Conservation (phyloP, 2,888 invertebrate genomes). For the Macrophya alboannulata region DNA sequence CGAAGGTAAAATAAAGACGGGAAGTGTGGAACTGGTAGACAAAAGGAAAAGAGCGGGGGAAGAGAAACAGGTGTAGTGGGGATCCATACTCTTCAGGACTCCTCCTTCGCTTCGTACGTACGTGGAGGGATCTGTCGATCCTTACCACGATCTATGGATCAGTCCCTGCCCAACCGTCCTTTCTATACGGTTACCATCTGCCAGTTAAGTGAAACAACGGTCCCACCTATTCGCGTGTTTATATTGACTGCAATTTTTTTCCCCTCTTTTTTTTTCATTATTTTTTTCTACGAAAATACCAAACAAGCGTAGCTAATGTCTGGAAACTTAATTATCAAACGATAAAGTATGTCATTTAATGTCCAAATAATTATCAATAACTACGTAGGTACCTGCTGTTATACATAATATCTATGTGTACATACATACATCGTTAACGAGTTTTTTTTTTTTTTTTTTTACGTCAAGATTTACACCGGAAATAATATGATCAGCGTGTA, state of each 20-base stretch:
- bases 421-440: background rate
- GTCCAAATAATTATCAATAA: background rate
- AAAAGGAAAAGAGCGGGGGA: conserved; percentile 64
- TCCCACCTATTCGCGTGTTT: conserved; percentile 27
- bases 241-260: conserved; percentile 35
- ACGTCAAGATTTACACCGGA: background rate
- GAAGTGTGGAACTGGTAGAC: conserved; percentile 57
- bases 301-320: background rate
- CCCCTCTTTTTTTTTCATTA: conserved; percentile 28
- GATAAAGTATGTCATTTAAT: background rate
- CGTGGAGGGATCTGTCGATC: conserved; percentile 63
- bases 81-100: conserved; percentile 65
- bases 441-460: background rate
- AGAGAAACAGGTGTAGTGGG: conserved; percentile 69
- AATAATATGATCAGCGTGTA: background rate
- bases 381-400: background rate
- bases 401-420: background rate
- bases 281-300: background rate
- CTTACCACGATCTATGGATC: conserved; percentile 69
- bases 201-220: conserved; percentile 20
- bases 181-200: conserved; percentile 57
- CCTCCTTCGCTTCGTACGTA: conserved; percentile 61
- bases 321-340: background rate
- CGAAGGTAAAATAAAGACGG: conserved; percentile 57
- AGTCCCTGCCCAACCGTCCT: conserved; percentile 71